Base-by-base conservation (phyloP, 1,140 invertebrate species). In the Psix sp. region DNA sequence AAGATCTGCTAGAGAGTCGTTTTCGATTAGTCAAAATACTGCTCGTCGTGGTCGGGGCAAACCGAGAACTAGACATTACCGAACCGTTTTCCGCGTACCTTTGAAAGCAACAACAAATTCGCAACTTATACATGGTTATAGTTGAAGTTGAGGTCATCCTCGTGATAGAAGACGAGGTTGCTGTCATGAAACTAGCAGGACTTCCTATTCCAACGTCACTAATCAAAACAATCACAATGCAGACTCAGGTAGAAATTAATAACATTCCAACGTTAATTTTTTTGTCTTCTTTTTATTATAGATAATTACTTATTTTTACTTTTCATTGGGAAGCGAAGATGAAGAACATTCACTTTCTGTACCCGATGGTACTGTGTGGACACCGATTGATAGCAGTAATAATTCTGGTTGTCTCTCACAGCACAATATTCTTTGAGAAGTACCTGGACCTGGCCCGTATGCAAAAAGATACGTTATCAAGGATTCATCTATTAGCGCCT, bases 371-470 rank as follows among this genome's bases (percentile, higher is more conserved):
- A 33, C 31, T n/a, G 11, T 33, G 6, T 33, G 31, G 31, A 33
- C 31, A n/a, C 11, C 10, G 11, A 33, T 33, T n/a, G n/a, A 33
- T n/a, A 33, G n/a, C 3, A 33, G 11, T 33, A 11, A 33, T 3
- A 11, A 7, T 33, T 33, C 31, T 11, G 3, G 7, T 33, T 3
- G 31, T 33, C 31, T 7, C 6, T 3, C 11, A 10, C 3, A 16
- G 1, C 42, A 45, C 5, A 45, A 45, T 31, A 31, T 45, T 9
- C 14, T 45, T 14, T 13, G 42, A 16, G 42, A 45, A 16, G 15
- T 29, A 15, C 24, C 42, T 16, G 42, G 42, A 1, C 24, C 21
- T 11, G 16, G 7, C 20, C 6, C 21, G 14, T 18, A 45, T 31
- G 24, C n/a, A 10, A 45, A 31, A 45, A 18, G 42, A 10, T 9